A percentile compares a stretch with the other conserved stretches of the same genome.
phyloP scores from a whole-genome alignment of 2,113 vertebrate species.

The Phoenicopterus ruber region DNA sequence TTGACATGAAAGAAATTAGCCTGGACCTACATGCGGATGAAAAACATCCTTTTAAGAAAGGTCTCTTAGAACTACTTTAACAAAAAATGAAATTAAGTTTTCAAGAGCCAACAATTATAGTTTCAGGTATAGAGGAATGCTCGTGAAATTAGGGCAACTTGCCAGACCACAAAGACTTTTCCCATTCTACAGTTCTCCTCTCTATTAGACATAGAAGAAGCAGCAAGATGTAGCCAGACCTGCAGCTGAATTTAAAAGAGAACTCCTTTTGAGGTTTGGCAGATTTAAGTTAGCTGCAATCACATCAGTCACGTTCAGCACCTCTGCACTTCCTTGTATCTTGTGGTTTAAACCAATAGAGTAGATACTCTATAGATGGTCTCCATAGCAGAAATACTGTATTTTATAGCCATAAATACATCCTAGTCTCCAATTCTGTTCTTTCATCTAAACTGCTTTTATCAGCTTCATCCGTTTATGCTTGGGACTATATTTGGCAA shows the following conservation, averaged over 20 bases:
- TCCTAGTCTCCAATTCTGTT: neutral
- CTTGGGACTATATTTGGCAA: neutral
- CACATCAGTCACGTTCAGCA: neutral
- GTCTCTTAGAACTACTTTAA: neutral
- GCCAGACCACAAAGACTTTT: neutral
- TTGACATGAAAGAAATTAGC: neutral
- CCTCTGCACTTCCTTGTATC: neutral
- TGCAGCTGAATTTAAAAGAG: neutral
- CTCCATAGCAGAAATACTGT: neutral
- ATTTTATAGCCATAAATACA: neutral
- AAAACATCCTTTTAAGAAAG: neutral
- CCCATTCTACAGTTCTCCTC: neutral
- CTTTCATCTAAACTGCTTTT: neutral
- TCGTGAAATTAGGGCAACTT: neutral
- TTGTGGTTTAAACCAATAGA: neutral
- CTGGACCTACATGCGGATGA: neutral
- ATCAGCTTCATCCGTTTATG: neutral
- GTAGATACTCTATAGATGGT: neutral
- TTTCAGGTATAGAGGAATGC: neutral
- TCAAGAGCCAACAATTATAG: neutral
- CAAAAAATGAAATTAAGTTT: neutral
- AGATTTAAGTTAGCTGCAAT: neutral
- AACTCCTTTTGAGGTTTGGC: neutral
- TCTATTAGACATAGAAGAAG: neutral
- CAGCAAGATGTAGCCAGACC: neutral